A percentile compares a stretch with the other conserved stretches of the same genome.
These are phyloP conservation scores for Triplophysa tibetana DNA, from an alignment of 2,113 vertebrate genomes.

Conservation along the genomic window DNA sequence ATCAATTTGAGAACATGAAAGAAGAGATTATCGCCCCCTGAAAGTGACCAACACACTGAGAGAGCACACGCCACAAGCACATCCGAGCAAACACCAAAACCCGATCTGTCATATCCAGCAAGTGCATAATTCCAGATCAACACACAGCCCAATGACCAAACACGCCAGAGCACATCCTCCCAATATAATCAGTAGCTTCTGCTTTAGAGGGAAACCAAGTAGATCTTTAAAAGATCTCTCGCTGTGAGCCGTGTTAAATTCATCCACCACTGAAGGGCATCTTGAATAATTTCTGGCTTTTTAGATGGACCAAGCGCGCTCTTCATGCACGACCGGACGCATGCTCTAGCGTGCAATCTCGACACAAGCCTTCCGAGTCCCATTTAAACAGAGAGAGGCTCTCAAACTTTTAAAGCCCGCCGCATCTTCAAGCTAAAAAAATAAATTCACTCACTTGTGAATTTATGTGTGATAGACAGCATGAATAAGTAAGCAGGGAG, in stretches of 20 bases:
- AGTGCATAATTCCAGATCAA: slow-evolving; percentile 34
- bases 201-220: slow-evolving; percentile 15
- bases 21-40: not conserved
- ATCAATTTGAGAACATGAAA: slow-evolving; percentile 36
- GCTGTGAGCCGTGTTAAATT: not conserved
- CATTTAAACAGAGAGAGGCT: slow-evolving; percentile 7
- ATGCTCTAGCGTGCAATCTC: slow-evolving; percentile 21
- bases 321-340: slow-evolving; percentile 1
- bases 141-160: slow-evolving; percentile 21
- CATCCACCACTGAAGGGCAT: slow-evolving; percentile 40
- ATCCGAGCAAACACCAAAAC: not conserved
- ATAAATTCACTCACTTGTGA: slow-evolving; percentile 2
- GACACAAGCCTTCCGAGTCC: not conserved
- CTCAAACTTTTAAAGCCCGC: slow-evolving; percentile 2
- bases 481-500: slow-evolving; percentile 35
- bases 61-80: not conserved
- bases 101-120: slow-evolving; percentile 35
- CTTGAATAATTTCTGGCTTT: slow-evolving; percentile 46
- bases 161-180: slow-evolving; percentile 26
- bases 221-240: slow-evolving; percentile 15
- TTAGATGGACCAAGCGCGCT: slow-evolving; percentile 41
- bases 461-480: slow-evolving; percentile 15
- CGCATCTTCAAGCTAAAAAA: slow-evolving; percentile 19
- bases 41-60: not conserved
- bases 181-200: slow-evolving; percentile 32